A percentile compares a stretch with the other conserved stretches of the same genome.
Evolutionary conservation across 2,113 vertebrate species (phyloP).

Genomic region (Pedetes capensis): DNA sequence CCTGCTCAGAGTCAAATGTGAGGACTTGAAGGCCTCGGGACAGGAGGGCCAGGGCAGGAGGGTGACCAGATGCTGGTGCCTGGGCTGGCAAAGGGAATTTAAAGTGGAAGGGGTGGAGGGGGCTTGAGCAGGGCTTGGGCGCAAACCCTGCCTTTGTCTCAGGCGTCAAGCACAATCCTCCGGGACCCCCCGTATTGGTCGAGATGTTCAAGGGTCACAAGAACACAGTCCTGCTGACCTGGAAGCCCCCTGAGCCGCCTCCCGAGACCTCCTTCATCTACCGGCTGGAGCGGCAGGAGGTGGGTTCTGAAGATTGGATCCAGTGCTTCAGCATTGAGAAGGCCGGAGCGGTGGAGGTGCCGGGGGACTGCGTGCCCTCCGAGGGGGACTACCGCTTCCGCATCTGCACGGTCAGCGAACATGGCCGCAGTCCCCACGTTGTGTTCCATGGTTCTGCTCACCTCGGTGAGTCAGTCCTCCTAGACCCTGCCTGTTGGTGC

Average conservation of each 20-base stretch:
- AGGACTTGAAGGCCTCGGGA: slow-evolving; percentile 4
- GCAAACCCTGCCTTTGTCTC: slow-evolving; percentile 19
- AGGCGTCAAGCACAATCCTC: slow-evolving; percentile 91
- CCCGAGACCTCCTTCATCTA: slow-evolving; percentile 88
- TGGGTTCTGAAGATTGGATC: slow-evolving; percentile 91
- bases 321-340: slow-evolving; percentile 93
- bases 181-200: slow-evolving; percentile 87
- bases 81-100: not conserved
- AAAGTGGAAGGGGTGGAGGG: not conserved
- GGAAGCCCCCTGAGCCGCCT: slow-evolving; percentile 87
- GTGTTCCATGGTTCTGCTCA: slow-evolving; percentile 92
- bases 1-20: slow-evolving; percentile 96
- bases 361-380: slow-evolving; percentile 90
- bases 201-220: slow-evolving; percentile 91
- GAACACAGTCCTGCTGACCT: slow-evolving; percentile 91
- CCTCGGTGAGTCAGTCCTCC: slow-evolving; percentile 84
- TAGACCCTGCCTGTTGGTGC: fast-evolving
- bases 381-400: slow-evolving; percentile 95
- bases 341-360: slow-evolving; percentile 90
- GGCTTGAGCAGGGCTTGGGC: not conserved
- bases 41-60: not conserved
- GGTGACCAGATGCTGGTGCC: not conserved
- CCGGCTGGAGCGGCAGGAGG: slow-evolving; percentile 92
- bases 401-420: slow-evolving; percentile 90
- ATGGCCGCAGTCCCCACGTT: slow-evolving; percentile 91